Evolutionary conservation across 1,140 invertebrate genomes (phyloP), one percentile per base, ranked within the genome.

Genomic region (Cherax destructor): DNA sequence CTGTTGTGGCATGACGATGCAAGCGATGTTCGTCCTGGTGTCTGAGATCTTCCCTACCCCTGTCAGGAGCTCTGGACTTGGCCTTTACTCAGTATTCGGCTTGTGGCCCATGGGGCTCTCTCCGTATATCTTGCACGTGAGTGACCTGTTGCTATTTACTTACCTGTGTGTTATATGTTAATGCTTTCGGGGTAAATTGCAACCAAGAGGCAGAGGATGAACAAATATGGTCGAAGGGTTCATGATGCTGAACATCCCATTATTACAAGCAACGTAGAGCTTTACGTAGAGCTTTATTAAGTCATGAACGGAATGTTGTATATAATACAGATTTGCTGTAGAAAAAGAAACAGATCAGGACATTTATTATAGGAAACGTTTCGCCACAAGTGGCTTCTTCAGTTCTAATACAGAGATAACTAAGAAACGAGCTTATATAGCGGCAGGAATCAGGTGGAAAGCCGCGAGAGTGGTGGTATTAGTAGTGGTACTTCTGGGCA

Each of bases 11-110:
- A 50, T 72, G 30, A 10, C 4, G 9, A 13, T 89, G 24, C 81
- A 89, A 13, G 41, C 83, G 0, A 47, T 83, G 3, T 76, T 83
- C 30, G 65, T 89, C 13, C 24, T 76, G 65, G 50, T 49, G 6
- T 47, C 80, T 3, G 88, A 89, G 24, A 56, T 89, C 50, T 52
- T 89, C 2, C 88, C 88, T 13, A 89, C 88, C 18, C 65, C 88
- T 6, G 21, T 89, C 10, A 72, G 88, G 72, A 76, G 78, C 24
- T 81, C 88, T 4, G 88, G 88, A 7, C 30, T 56, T 6, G 88
- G 77, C 21, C 52, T 79, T 6, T 24, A 21, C 30, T 52, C 56
- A 2, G 88, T 89, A 21, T 89, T 49, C 4, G 88, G 88, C 1
- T 16, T 83, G n/a, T 11, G 24, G 1, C 69, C 50, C 69, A 89